Conservation (phyloP, 2,888 invertebrate genomes). For the Drosophila pseudotalamancana region DNA sequence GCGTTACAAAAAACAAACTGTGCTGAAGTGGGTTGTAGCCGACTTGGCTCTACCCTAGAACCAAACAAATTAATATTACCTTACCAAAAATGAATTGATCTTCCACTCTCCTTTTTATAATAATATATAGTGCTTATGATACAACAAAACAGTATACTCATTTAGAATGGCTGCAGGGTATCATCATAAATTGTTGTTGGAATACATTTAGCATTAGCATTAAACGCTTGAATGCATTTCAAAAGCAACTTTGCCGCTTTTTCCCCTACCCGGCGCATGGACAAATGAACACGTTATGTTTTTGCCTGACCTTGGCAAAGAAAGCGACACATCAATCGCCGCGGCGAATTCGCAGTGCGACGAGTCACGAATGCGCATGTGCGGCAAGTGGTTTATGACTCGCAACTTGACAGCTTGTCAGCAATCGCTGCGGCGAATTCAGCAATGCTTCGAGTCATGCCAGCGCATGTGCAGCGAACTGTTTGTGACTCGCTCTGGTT, state of each 20-base stretch:
- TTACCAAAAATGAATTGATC: too few species aligned
- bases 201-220: constrained; percentile 8
- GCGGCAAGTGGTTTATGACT: neutral
- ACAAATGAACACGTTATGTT: neutral
- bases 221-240: constrained; percentile 50
- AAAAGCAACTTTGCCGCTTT: constrained; percentile 9
- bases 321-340: constrained; percentile 28
- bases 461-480: neutral
- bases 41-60: too few species aligned
- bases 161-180: too few species aligned
- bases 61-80: too few species aligned
- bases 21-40: too few species aligned
- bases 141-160: too few species aligned
- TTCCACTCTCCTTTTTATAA: too few species aligned
- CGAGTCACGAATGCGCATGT: constrained; percentile 44
- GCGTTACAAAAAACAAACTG: too few species aligned
- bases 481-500: constrained; percentile 7
- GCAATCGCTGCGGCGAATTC: constrained; percentile 2
- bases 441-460: constrained; percentile 8
- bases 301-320: constrained; percentile 35
- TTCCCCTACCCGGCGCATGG: neutral
- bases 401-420: too few species aligned
- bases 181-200: neutral
- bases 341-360: constrained; percentile 3
- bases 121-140: too few species aligned